Evolutionary conservation across 1,140 invertebrate genomes (phyloP).

Genomic region (Trichonephila inaurata): DNA sequence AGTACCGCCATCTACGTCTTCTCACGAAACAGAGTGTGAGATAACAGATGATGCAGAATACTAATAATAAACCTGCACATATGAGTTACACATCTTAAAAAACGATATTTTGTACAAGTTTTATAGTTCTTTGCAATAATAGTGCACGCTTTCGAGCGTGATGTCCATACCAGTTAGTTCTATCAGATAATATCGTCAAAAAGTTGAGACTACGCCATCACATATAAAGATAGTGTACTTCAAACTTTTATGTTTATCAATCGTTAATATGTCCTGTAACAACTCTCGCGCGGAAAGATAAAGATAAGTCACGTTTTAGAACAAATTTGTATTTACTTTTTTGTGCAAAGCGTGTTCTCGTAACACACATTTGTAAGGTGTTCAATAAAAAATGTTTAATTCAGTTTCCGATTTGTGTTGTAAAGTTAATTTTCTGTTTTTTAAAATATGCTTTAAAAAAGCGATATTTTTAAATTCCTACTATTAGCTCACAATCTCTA

Average conservation of each 20-base stretch:
- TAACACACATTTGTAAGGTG: too few species aligned
- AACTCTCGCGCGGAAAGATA: background rate
- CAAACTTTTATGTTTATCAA: background rate
- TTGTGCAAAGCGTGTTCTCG: too few species aligned
- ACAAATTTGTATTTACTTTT: background rate
- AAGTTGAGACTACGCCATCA: background rate
- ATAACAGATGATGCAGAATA: background rate
- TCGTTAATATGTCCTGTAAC: background rate
- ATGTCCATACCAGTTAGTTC: background rate
- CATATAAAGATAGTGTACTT: background rate
- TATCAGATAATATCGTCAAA: background rate
- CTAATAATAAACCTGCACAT: background rate
- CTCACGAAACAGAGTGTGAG: too few species aligned
- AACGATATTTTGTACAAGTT: background rate
- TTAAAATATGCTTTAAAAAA: too few species aligned
- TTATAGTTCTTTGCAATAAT: background rate
- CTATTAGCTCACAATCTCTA: too few species aligned
- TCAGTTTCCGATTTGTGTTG: too few species aligned
- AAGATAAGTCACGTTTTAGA: background rate
- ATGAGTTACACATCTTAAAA: background rate
- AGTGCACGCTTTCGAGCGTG: background rate
- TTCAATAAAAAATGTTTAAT: too few species aligned
- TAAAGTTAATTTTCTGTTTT: too few species aligned
- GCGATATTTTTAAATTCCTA: too few species aligned
- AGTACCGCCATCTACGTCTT: too few species aligned